phyloP scores from a whole-genome alignment of 2,797 vertebrate species.

The Trematomus bernacchii region DNA sequence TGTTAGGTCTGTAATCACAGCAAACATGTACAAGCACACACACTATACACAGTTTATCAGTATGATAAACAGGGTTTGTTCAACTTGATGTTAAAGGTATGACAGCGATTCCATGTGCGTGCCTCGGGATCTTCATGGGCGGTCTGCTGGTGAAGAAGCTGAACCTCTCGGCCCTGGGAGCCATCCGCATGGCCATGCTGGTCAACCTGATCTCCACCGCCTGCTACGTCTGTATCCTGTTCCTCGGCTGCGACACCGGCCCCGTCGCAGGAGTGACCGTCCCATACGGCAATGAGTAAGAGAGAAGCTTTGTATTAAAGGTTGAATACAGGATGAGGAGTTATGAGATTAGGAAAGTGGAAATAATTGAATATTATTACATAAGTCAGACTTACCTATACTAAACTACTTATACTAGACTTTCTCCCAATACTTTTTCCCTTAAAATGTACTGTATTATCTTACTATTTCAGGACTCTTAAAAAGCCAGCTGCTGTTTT shows the following conservation, averaged over 20 bases:
- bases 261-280: slow-evolving; percentile 96
- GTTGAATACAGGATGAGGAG: neutral
- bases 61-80: neutral
- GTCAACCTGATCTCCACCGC: slow-evolving; percentile 98
- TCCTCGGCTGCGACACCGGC: slow-evolving; percentile 97
- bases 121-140: slow-evolving; percentile 98
- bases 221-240: slow-evolving; percentile 98
- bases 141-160: slow-evolving; percentile 98
- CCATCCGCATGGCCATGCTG: slow-evolving; percentile 97
- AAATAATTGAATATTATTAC: neutral
- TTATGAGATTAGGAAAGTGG: neutral
- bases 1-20: slow-evolving; percentile 88
- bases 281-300: slow-evolving; percentile 93
- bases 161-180: slow-evolving; percentile 95
- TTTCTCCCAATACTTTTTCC: too few relatives aligned
- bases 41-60: neutral
- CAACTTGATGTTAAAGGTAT: slow-evolving; percentile 85
- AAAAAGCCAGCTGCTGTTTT: too few relatives aligned
- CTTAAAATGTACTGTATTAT: too few relatives aligned
- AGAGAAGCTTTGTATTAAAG: slow-evolving; percentile 14
- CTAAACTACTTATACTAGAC: too few relatives aligned
- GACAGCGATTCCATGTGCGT: slow-evolving; percentile 98
- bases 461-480: too few relatives aligned
- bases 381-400: neutral
- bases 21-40: neutral